Evolutionary conservation across 2,113 vertebrate species (phyloP).

Genomic region (Spizaetus ornatus): DNA sequence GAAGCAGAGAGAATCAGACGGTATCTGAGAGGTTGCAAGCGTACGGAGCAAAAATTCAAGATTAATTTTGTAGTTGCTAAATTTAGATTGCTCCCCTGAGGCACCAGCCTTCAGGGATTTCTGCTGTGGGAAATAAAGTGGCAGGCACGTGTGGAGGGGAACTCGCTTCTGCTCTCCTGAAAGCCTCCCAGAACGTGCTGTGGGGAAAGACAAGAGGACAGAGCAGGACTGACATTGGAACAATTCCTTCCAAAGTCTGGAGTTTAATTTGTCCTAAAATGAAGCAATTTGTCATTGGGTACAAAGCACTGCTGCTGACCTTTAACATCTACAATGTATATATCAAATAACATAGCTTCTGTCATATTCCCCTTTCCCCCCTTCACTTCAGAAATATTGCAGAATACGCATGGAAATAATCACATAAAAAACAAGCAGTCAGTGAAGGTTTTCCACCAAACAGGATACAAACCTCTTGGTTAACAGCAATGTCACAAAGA

Average conservation of each 20-base stretch:
- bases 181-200: neutral
- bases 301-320: conserved; percentile 22
- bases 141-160: neutral
- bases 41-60: neutral
- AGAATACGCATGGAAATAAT: neutral
- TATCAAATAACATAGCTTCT: neutral
- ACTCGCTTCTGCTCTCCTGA: neutral
- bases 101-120: neutral
- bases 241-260: conserved; percentile 1
- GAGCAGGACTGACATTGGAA: neutral
- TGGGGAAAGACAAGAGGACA: neutral
- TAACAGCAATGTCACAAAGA: conserved; percentile 45
- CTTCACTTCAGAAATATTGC: neutral
- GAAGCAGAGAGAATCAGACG: neutral
- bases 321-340: conserved; percentile 2
- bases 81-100: conserved; percentile 27
- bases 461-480: neutral
- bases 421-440: neutral
- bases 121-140: neutral
- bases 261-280: conserved; percentile 42
- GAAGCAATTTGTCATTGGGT: conserved; percentile 55
- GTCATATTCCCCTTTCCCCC: neutral
- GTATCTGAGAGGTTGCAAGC: neutral
- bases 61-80: neutral
- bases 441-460: neutral